A percentile compares a stretch with the other conserved stretches of the same genome.
Evolutionary conservation across 2,113 vertebrate genomes (phyloP).

Genomic region (Toxostoma redivivum): DNA sequence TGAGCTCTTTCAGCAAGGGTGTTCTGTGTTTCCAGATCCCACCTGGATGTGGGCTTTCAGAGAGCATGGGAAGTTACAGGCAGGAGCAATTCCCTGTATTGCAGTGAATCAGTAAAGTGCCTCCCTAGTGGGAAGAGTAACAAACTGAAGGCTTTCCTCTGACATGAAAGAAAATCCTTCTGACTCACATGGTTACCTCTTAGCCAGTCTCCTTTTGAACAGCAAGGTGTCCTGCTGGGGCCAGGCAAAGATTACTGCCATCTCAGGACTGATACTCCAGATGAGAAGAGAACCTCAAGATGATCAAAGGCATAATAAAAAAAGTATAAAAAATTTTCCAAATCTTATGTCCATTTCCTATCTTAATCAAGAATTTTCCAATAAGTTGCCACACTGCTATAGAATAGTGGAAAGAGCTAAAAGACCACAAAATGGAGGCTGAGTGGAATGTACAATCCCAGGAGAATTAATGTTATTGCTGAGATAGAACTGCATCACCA

Average conservation of each 20-base stretch:
- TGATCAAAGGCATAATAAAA: neutral
- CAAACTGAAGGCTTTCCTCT: neutral
- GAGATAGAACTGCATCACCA: neutral
- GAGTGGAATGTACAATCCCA: neutral
- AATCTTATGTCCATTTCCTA: neutral
- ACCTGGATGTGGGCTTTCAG: neutral
- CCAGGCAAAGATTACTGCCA: neutral
- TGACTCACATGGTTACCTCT: neutral
- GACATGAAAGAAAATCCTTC: neutral
- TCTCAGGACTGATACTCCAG: neutral
- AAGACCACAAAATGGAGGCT: neutral
- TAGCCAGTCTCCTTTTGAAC: neutral
- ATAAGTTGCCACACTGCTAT: neutral
- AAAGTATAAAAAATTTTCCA: neutral
- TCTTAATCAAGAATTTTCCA: neutral
- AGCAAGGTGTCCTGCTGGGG: neutral
- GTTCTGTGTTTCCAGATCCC: neutral
- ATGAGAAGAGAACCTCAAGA: neutral
- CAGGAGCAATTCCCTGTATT: neutral
- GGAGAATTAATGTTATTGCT: neutral
- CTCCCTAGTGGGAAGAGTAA: neutral
- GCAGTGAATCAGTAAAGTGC: neutral
- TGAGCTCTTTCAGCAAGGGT: neutral
- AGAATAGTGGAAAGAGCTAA: neutral
- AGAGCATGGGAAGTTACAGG: accelerated